phyloP scores from a whole-genome alignment of 2,888 invertebrate genomes.

The Agrotis exclamationis region DNA sequence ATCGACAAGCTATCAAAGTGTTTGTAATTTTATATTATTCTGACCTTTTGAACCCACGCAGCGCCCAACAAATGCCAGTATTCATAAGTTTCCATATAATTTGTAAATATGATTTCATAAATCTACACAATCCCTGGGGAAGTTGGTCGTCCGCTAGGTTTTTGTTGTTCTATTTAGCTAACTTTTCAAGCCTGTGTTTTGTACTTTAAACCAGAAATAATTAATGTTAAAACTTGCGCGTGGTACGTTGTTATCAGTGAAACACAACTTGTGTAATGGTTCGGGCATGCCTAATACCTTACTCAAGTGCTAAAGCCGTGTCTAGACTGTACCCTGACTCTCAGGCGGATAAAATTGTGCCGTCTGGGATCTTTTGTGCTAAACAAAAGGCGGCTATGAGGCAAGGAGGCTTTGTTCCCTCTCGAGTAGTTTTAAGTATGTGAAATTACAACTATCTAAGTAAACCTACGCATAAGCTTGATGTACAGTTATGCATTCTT shows the following conservation, averaged over 20 bases:
- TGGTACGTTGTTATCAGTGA: conserved; percentile 40
- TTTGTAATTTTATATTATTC: conserved; percentile 11
- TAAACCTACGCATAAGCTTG: conserved; percentile 23
- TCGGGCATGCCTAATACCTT: conserved; percentile 44
- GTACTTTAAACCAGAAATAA: conserved; percentile 52
- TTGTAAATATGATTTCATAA: conserved; percentile 52
- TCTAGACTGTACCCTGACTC: conserved; percentile 50
- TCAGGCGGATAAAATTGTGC: conserved; percentile 41
- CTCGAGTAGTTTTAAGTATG: conserved; percentile 39
- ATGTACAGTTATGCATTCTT: conserved; percentile 23
- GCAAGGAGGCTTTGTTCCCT: conserved; percentile 21
- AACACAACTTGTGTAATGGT: conserved; percentile 55
- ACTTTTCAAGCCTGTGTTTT: conserved; percentile 40
- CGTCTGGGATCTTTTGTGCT: conserved; percentile 50
- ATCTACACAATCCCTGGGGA: conserved; percentile 29
- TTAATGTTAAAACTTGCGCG: conserved; percentile 56
- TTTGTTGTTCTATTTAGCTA: conserved; percentile 45
- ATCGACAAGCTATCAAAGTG: neutral
- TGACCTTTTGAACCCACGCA: conserved; percentile 19
- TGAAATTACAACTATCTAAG: conserved; percentile 52
- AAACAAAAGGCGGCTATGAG: conserved; percentile 59
- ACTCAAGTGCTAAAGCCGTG: conserved; percentile 33
- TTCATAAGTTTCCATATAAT: conserved; percentile 41
- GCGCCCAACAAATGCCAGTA: conserved; percentile 24
- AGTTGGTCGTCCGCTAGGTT: conserved; percentile 36